Percentiles rank a stretch among this genome's conserved stretches.
These are phyloP conservation scores for Phaenicophaeus curvirostris DNA, from an alignment of 2,797 vertebrate genomes.

Conservation along the genomic window DNA sequence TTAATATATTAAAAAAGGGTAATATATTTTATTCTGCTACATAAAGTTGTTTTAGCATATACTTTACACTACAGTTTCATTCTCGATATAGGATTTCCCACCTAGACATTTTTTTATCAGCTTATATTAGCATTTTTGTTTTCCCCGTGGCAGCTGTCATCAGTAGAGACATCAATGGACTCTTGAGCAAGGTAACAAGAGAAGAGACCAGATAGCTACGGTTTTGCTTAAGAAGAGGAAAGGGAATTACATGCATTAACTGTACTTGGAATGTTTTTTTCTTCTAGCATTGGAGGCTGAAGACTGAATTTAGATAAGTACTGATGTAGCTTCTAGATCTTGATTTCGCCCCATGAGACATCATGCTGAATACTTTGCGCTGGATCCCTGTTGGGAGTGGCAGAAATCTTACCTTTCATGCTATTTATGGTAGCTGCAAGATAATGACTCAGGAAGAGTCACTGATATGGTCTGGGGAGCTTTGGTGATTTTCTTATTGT, in stretches of 20 bases:
- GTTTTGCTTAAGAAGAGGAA: neutral
- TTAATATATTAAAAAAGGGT: neutral
- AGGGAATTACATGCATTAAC: neutral
- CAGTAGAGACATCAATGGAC: neutral
- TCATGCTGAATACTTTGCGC: neutral
- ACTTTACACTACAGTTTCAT: neutral
- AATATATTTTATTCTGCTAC: neutral
- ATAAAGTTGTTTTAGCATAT: neutral
- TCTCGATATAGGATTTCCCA: neutral
- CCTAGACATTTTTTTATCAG: neutral
- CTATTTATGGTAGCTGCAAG: slow-evolving; percentile 21
- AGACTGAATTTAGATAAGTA: neutral
- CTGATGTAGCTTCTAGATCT: neutral
- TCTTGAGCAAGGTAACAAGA: neutral
- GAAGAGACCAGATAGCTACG: neutral
- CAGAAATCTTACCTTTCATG: slow-evolving; percentile 50
- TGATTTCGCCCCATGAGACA: slow-evolving; percentile 17
- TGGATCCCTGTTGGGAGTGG: slow-evolving; percentile 22
- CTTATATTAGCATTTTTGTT: neutral
- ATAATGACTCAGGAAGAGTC: slow-evolving; percentile 54
- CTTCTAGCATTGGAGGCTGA: neutral
- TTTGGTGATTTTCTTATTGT: slow-evolving; percentile 59
- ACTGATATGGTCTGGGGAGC: slow-evolving; percentile 27
- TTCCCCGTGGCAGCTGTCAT: neutral
- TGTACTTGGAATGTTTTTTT: neutral